Evolutionary conservation across 2,888 invertebrate species (phyloP).

Genomic region (Athrips mouffetella): DNA sequence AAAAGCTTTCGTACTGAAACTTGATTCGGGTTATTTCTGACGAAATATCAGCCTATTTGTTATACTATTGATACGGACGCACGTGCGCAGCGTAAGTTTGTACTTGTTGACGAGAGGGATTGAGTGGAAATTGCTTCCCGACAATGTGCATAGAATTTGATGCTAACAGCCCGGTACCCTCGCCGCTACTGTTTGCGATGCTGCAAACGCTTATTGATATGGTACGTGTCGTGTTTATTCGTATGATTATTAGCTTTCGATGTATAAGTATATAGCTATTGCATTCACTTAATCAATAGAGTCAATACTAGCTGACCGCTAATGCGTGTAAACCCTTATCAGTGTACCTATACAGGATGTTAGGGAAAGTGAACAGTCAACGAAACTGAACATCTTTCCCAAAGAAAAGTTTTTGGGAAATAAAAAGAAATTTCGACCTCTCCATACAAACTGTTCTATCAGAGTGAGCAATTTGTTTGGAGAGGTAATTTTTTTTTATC

Average conservation of each 20-base stretch:
- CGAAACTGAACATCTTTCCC: too few species aligned
- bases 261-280: background rate
- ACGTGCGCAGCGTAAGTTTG: conserved; percentile 74
- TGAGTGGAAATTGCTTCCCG: conserved; percentile 74
- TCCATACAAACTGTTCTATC: too few species aligned
- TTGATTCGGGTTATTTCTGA: conserved; percentile 78
- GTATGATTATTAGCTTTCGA: conserved; percentile 6
- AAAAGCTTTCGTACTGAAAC: conserved; percentile 75
- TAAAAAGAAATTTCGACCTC: too few species aligned
- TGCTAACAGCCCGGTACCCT: conserved; percentile 47
- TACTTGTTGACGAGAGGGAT: conserved; percentile 73
- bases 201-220: conserved; percentile 12
- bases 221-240: conserved; percentile 8
- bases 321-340: background rate
- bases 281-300: background rate
- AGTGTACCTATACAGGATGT: too few species aligned
- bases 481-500: too few species aligned
- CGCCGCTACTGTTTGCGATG: conserved; percentile 24
- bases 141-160: conserved; percentile 72
- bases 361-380: too few species aligned
- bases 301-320: conserved; percentile 1
- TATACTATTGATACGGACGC: conserved; percentile 76
- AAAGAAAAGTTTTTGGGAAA: too few species aligned
- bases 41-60: conserved; percentile 78
- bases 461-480: too few species aligned